Conservation (phyloP, 2,888 invertebrate species). For the Hyles lineata region DNA sequence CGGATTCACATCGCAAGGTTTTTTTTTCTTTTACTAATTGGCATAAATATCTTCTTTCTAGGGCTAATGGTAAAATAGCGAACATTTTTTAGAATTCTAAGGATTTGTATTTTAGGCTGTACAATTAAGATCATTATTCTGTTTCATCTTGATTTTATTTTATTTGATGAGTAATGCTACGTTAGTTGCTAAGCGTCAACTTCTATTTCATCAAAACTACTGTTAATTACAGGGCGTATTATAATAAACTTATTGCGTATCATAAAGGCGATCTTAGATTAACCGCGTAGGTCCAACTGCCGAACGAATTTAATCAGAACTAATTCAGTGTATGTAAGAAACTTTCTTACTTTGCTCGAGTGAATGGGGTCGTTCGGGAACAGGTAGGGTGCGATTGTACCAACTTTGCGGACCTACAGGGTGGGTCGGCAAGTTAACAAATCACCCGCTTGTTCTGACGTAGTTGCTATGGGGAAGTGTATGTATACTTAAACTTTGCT, state of each 20-base stretch:
- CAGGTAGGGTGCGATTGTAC: conserved; percentile 26
- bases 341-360: conserved; percentile 40
- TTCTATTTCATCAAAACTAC: not conserved
- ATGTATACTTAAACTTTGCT: not conserved
- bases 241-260: conserved; percentile 12
- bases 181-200: no score
- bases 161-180: no score
- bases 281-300: conserved; percentile 13
- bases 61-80: no score
- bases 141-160: no score
- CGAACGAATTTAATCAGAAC: conserved; percentile 43
- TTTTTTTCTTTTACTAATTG: no score
- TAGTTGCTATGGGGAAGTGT: not conserved
- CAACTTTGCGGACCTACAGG: conserved; percentile 24
- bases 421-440: conserved; percentile 17
- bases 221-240: not conserved
- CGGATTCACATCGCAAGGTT: no score
- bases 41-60: no score
- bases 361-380: conserved; percentile 34
- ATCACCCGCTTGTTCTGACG: conserved; percentile 16
- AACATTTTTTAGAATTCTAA: no score
- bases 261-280: conserved; percentile 18
- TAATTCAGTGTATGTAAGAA: conserved; percentile 42
- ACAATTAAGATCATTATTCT: no score
- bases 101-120: no score